phyloP scores from a whole-genome alignment of 2,113 vertebrate genomes.

The Anolis carolinensis region DNA sequence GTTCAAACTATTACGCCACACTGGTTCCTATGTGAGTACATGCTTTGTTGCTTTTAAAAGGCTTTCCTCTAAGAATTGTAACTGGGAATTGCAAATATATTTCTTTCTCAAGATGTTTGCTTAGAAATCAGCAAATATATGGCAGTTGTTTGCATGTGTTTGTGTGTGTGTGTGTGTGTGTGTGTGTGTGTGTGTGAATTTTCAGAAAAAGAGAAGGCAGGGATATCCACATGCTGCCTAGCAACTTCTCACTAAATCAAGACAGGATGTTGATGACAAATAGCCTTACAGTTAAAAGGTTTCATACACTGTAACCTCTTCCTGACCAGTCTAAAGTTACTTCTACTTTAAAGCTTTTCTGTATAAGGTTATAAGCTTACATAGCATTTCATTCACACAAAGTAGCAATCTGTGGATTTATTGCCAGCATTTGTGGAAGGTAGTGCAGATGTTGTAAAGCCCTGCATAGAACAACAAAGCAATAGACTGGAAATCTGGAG shows the following conservation, averaged over 20 bases:
- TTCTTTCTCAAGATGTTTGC: conserved; percentile 22
- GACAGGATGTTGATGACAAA: conserved; percentile 1
- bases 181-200: conserved; percentile 24
- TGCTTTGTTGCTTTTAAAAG: not conserved
- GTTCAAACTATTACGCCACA: too few relatives aligned
- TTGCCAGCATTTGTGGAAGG: not conserved
- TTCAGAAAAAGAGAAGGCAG: not conserved
- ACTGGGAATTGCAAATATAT: conserved; percentile 12
- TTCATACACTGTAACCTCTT: not conserved
- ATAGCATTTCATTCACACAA: not conserved
- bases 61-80: not conserved
- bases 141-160: not conserved
- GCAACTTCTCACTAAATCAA: conserved; percentile 15
- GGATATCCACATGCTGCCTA: not conserved
- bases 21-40: too few relatives aligned
- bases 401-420: not conserved
- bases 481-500: too few relatives aligned
- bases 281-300: not conserved
- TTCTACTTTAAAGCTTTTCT: not conserved
- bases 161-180: conserved; percentile 16
- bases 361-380: not conserved
- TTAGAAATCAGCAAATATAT: not conserved
- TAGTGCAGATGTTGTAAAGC: not conserved
- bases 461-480: too few relatives aligned
- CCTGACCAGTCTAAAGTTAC: conserved; percentile 18